Percentiles rank a stretch among this genome's conserved stretches.
phyloP scores from a whole-genome alignment of 2,888 invertebrate genomes.

The Sinhomidia bicolor region DNA sequence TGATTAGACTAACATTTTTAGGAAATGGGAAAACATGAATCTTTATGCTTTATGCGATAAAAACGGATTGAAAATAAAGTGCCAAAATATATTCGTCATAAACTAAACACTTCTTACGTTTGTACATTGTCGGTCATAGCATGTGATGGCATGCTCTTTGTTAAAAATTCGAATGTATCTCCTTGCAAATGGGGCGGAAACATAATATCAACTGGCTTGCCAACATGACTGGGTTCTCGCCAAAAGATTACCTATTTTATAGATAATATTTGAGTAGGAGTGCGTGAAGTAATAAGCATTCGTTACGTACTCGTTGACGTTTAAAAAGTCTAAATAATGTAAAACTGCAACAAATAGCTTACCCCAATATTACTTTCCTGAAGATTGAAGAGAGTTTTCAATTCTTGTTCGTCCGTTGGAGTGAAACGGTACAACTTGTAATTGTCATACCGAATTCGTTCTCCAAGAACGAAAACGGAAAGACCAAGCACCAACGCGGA shows the following conservation, averaged over 20 bases:
- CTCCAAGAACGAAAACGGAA: constrained; percentile 4
- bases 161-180: constrained; percentile 60
- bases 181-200: constrained; percentile 83
- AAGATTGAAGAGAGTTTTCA: constrained; percentile 80
- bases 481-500: background rate
- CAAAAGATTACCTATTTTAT: constrained; percentile 78
- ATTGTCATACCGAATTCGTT: constrained; percentile 83
- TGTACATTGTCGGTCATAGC: constrained; percentile 85
- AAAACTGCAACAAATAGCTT: constrained; percentile 76
- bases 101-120: constrained; percentile 80
- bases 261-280: too few relatives aligned
- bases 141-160: constrained; percentile 48
- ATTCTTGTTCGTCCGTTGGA: constrained; percentile 83
- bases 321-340: background rate
- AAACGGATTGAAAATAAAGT: background rate
- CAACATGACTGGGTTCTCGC: constrained; percentile 75
- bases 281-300: background rate
- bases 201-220: constrained; percentile 82
- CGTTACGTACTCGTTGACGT: background rate
- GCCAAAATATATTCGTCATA: background rate
- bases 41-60: too few relatives aligned
- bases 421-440: constrained; percentile 85
- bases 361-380: constrained; percentile 81
- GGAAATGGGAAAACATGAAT: constrained; percentile 74
- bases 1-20: constrained; percentile 83